Evolutionary conservation across 2,888 invertebrate species (phyloP), one percentile per base, ranked within the genome.

Genomic region (Orthonychiurus folsomi): DNA sequence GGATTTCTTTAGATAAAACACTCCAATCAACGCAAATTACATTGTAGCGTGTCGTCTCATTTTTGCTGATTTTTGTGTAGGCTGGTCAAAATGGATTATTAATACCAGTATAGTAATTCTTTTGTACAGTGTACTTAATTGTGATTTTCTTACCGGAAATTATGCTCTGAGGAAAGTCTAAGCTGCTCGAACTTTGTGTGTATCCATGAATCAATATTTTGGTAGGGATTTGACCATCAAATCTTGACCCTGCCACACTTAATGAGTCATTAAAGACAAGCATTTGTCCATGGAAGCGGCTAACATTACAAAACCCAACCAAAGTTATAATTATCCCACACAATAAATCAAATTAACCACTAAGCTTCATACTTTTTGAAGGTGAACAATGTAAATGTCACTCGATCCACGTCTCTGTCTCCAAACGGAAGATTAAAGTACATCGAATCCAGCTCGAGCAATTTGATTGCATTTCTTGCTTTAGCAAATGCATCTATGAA

Each of bases 151-250:
- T 58, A 69, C 69, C 68, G 59, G 66, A 61, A 28, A 66, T 68
- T 3, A 70, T 55, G 18, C 66, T 65, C 50, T 65, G 65, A n/a
- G 70, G 70, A 63, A 70, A 70, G 56, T 70, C 70, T 47, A 63
- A 60, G 21, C 69, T 68, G 27, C 64, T 65, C 23, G 63, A 59
- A 27, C 61, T 65, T 48, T 69, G 69, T 54, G 68, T 66, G 66
- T 69, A 70, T 1, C 70, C 70, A 62, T 70, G 70, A 20, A 70
- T 68, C 12, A 70, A 57, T 25, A 70, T 66, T 65, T 70, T 70
- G 0, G 67, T 64, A 18, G 62, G 64, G 26, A 59, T 37, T n/a
- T 56, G 52, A 12, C 63, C 56, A 52, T 68, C 63, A 26, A 64
- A 70, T 20, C 62, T 53, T 3, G 69, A 69, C 5, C 63, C 58